Evolutionary conservation across 2,888 invertebrate species (phyloP), one percentile per base, ranked within the genome.

Genomic region (Andrena minutula): DNA sequence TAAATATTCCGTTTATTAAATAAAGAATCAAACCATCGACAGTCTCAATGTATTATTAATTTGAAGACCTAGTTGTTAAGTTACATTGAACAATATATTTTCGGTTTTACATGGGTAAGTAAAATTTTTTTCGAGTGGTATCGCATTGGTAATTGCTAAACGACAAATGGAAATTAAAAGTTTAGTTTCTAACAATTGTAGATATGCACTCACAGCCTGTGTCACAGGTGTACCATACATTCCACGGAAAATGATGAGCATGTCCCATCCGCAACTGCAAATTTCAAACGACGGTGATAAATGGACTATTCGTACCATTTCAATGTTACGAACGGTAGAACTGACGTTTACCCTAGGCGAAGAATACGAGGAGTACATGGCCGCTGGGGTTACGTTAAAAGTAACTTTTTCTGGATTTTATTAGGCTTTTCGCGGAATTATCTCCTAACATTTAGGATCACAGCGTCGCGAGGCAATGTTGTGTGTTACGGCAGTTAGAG

Each of bases 311-410:
- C 95, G 95, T 84, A 95, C 94, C 72, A 93, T 94, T 26, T 95
- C 96, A 0, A 88, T 96, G 66, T 86, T 96, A 64, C 94, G 95
- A 83, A 96, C 95, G 8, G 92, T 94, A 6, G 95, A 95, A 88
- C 89, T 92, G 41, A 95, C 93, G 76, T 96, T 96, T 90, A 95
- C 94, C 90, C 90, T 96, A 30, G 95, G 95, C 16, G 95, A 95
- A 88, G 95, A 96, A 88, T 96, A 96, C 93, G 95, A 95, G 77
- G 96, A 96, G 91, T 91, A 93, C 20, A 96, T 96, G 96, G 96
- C 96, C 2, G 95, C 94, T 80, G 95, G 95, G 91, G 93, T 93
- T 61, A 90, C 87, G 20, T 88, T 95, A 53, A 95, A 95, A 92
- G 95, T 95, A 91, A 20, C 58, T 7, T 28, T 53, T 41, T 74